A percentile compares a stretch with the other conserved stretches of the same genome.
These are phyloP conservation scores for Schrankia costaestrigalis DNA, from an alignment of 2,888 invertebrate species.

Conservation along the genomic window DNA sequence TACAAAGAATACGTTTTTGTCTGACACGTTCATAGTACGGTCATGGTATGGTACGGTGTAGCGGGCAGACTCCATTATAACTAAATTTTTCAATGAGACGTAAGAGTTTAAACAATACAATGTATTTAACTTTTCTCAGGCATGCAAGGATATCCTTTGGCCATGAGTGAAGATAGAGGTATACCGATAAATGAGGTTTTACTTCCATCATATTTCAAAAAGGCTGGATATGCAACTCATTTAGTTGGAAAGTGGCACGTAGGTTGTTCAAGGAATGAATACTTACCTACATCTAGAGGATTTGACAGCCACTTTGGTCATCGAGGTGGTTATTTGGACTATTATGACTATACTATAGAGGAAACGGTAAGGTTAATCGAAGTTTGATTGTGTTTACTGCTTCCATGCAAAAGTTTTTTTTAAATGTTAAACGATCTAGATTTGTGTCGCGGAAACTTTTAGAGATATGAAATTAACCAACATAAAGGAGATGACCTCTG, in stretches of 20 bases:
- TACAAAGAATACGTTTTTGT: too few species aligned
- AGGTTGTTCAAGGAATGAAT: constrained; percentile 75
- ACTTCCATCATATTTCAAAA: constrained; percentile 82
- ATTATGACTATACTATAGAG: constrained; percentile 81
- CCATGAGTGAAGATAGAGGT: constrained; percentile 65
- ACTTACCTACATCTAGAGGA: constrained; percentile 86
- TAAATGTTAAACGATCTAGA: too few species aligned
- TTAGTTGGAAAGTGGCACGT: constrained; percentile 92
- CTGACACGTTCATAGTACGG: too few species aligned
- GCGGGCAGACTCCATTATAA: too few species aligned
- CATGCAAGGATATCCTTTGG: constrained; percentile 70
- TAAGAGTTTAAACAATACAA: too few species aligned
- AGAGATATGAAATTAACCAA: too few species aligned
- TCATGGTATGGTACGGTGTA: too few species aligned
- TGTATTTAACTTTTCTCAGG: constrained; percentile 35
- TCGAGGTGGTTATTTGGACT: constrained; percentile 90
- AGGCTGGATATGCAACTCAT: constrained; percentile 86
- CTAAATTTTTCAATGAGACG: too few species aligned
- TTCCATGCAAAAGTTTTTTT: too few species aligned
- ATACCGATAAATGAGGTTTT: constrained; percentile 72
- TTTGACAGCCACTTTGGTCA: constrained; percentile 93
- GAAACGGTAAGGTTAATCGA: constrained; percentile 49
- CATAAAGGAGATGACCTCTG: too few species aligned
- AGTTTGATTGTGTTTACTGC: too few species aligned
- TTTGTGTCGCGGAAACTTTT: too few species aligned